Percentiles rank a stretch among this genome's conserved stretches.
phyloP scores from a whole-genome alignment of 2,113 vertebrate species.

The Pangasianodon hypophthalmus region DNA sequence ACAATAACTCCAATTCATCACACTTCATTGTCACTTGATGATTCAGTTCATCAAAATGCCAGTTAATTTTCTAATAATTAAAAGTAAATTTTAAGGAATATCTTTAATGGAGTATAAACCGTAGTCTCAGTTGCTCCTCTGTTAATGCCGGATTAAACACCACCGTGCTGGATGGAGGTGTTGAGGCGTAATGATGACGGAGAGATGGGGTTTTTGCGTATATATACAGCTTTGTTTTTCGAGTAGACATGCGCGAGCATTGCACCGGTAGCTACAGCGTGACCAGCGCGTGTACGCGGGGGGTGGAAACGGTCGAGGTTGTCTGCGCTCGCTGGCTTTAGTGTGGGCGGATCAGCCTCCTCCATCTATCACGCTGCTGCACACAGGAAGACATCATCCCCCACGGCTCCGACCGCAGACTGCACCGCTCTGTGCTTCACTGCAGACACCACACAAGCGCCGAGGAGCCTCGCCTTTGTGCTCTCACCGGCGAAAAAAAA shows the following conservation, averaged over 20 bases:
- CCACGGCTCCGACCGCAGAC: constrained; percentile 48
- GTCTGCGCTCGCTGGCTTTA: constrained; percentile 30
- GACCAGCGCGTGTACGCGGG: not conserved
- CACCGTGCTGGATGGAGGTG: not conserved
- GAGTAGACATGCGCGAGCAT: not conserved
- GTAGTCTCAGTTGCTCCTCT: too few relatives aligned
- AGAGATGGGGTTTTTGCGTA: not conserved
- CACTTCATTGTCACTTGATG: too few relatives aligned
- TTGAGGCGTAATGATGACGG: too few relatives aligned
- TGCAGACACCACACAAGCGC: constrained; percentile 45
- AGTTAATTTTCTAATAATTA: not conserved
- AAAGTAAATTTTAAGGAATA: too few relatives aligned
- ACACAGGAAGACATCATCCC: constrained; percentile 43
- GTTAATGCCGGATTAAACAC: not conserved
- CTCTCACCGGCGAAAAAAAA: not conserved
- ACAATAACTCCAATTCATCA: not conserved
- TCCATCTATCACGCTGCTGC: constrained; percentile 52
- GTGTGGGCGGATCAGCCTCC: constrained; percentile 41
- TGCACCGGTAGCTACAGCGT: not conserved
- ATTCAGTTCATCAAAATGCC: not conserved
- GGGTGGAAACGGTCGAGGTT: constrained; percentile 28
- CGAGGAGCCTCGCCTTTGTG: constrained; percentile 17
- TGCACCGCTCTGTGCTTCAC: constrained; percentile 40
- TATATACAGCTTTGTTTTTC: not conserved
- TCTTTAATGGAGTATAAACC: too few relatives aligned